Base-by-base conservation (phyloP, 2,797 vertebrate species). In the Mus minutoides region DNA sequence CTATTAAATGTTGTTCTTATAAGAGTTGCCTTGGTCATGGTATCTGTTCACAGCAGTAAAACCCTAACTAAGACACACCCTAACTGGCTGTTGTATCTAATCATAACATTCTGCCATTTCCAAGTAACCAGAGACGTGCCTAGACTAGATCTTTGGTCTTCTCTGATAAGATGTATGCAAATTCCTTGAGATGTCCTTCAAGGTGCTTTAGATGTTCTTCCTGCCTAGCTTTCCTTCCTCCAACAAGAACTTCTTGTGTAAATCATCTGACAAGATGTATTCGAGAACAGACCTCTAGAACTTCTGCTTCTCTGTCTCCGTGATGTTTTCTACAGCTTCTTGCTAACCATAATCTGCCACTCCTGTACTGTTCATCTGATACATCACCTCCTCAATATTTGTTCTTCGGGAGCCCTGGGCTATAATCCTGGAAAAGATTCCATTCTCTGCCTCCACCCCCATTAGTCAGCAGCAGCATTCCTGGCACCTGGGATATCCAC, bases 381-480 rank as follows among this genome's bases (percentile, higher is more conserved):
- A 94, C 95, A 92, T 83, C 43, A 64, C 37, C 85, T 64, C 92
- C 73, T 95, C 52, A 40, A 2, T 40, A 69, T 82, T 94, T 96
- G 77, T 64, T 88, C 90, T 88, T 85, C 84, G 22, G 2, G 62
- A 52, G 78, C 56, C 78, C 77, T 77, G 54, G 94, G 92, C 56
- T 49, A 58, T 37, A 43, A 73, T 29, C 54, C 87, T 90, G 49
- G 52, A 90, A 93, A 83, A 80, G 56, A 76, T 88, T 85, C 29
- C 9, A 16, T 91, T 26, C 52, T 75, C 79, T 73, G 37, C 21
- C 90, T 94, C 80, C 94, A 97, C 93, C 94, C 94, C 80, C 40
- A 52, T 90, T 43, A 92, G 71, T 97, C 96, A 97, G 49, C 58
- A 78, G 2, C 62, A 88, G 12, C n/a, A 97, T 56, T 49, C 19